These are phyloP conservation scores for Ips nitidus DNA, from an alignment of 1,140 invertebrate genomes.

Conservation along the genomic window DNA sequence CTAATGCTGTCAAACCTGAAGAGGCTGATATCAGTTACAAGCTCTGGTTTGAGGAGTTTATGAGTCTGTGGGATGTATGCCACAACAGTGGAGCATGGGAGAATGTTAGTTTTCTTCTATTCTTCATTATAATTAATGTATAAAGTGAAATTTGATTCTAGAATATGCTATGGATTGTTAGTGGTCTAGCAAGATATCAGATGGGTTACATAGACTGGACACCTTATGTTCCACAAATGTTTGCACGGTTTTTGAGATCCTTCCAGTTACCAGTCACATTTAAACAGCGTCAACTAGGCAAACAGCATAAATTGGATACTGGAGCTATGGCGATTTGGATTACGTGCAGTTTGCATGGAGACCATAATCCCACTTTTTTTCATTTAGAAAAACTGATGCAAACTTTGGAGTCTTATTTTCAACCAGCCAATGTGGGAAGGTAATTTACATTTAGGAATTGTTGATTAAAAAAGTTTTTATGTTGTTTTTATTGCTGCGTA, in stretches of 20 bases:
- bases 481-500: too few relatives aligned
- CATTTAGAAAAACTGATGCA: conserved; percentile 81
- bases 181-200: conserved; percentile 70
- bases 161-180: conserved; percentile 73
- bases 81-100: conserved; percentile 73
- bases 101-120: conserved; percentile 56
- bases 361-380: conserved; percentile 63
- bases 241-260: conserved; percentile 73
- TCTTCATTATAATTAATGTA: not conserved
- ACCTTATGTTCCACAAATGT: conserved; percentile 79
- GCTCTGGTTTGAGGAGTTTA: conserved; percentile 84
- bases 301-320: conserved; percentile 59
- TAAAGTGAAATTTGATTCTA: conserved; percentile 42
- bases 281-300: conserved; percentile 56
- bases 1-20: conserved; percentile 65
- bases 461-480: too few relatives aligned
- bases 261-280: conserved; percentile 80
- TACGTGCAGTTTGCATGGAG: conserved; percentile 62
- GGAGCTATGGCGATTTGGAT: conserved; percentile 69
- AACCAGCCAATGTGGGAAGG: conserved; percentile 82
- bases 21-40: conserved; percentile 66
- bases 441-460: conserved; percentile 8
- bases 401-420: conserved; percentile 83
- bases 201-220: conserved; percentile 89
- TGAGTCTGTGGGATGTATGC: conserved; percentile 75